A percentile compares a stretch with the other conserved stretches of the same genome.
These are phyloP conservation scores for Actinia tenebrosa DNA, from an alignment of 64 coral and sea anemone species.

Conservation along the genomic window DNA sequence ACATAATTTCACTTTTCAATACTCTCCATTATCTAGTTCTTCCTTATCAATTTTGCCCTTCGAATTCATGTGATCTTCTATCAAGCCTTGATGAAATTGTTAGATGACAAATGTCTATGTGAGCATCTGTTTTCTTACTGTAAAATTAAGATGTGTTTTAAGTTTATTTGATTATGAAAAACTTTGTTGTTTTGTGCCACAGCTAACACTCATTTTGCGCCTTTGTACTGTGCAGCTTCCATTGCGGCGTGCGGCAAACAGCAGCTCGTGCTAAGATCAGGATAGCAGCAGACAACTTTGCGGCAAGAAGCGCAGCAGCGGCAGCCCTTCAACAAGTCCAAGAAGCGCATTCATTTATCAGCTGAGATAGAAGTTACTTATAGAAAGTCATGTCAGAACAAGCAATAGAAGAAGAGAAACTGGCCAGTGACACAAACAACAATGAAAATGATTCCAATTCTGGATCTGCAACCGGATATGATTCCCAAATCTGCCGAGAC, in stretches of 20 bases:
- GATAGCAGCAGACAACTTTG: constrained; percentile 65
- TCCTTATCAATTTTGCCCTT: too few species aligned
- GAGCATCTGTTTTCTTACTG: not conserved
- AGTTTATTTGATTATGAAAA: not conserved
- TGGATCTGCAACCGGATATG: not conserved
- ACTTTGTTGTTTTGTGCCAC: not conserved
- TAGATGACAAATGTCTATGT: not conserved
- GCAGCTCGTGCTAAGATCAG: constrained; percentile 60
- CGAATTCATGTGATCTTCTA: not conserved
- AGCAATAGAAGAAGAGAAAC: constrained; percentile 33
- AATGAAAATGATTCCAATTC: constrained; percentile 22
- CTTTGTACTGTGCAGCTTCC: constrained; percentile 90
- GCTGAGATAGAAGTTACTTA: constrained; percentile 9
- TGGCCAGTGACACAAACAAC: constrained; percentile 76
- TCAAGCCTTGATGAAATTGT: not conserved
- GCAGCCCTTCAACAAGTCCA: constrained; percentile 11
- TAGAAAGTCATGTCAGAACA: constrained; percentile 36
- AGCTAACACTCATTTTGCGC: constrained; percentile 60
- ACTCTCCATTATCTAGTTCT: too few species aligned
- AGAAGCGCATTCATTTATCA: constrained; percentile 30
- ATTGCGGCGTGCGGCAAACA: constrained; percentile 82
- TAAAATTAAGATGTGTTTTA: not conserved
- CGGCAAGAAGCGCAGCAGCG: constrained; percentile 41
- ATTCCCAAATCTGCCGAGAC: constrained; percentile 79
- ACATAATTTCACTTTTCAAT: too few species aligned